phyloP scores from a whole-genome alignment of 2,113 vertebrate species.

The Labeo rohita region DNA sequence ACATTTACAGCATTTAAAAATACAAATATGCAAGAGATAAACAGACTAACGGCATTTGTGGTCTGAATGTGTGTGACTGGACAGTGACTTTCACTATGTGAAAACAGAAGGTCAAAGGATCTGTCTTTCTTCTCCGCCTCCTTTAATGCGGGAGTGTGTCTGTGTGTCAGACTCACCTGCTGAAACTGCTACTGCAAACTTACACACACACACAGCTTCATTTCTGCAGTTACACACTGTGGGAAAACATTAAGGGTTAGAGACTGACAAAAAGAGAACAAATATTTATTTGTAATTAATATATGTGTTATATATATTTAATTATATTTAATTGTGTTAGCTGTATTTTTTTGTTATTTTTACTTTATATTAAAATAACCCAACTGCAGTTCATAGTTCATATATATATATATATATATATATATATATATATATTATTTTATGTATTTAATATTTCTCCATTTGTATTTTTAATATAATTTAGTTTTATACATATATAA shows the following conservation, averaged over 20 bases:
- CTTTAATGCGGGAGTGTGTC: constrained; percentile 38
- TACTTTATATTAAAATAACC: too few relatives aligned
- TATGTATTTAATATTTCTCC: too few relatives aligned
- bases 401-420: too few relatives aligned
- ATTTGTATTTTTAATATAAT: too few relatives aligned
- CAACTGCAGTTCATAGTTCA: too few relatives aligned
- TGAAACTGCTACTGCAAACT: constrained; percentile 41
- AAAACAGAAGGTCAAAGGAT: not conserved
- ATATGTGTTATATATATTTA: not conserved
- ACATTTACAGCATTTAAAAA: constrained; percentile 4
- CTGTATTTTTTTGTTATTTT: too few relatives aligned
- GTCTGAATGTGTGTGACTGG: not conserved
- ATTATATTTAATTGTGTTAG: too few relatives aligned
- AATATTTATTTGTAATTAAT: not conserved
- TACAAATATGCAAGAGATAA: not conserved
- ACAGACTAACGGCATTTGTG: not conserved
- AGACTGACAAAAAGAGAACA: not conserved
- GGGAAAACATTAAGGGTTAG: not conserved
- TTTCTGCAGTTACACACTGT: constrained; percentile 27
- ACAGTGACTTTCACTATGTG: not conserved
- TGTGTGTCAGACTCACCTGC: constrained; percentile 42
- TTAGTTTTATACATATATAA: too few relatives aligned
- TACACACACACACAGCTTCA: constrained; percentile 31
- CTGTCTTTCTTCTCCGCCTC: constrained; percentile 40
- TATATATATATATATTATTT: too few relatives aligned